Evolutionary conservation across 2,113 vertebrate genomes (phyloP).

Genomic region (Hylia prasina): DNA sequence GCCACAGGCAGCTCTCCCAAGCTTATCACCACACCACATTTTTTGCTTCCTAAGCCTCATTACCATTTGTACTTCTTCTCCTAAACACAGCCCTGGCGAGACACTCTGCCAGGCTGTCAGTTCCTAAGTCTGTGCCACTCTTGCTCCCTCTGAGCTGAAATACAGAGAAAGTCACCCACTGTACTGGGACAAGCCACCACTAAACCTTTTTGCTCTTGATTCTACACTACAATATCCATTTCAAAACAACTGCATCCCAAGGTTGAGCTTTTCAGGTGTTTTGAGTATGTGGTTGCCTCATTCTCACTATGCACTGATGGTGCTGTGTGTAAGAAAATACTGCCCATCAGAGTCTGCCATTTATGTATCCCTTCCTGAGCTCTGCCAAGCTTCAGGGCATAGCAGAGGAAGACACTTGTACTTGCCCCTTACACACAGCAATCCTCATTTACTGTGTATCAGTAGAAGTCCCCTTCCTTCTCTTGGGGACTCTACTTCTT

Average conservation of each 20-base stretch:
- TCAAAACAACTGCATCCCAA: background rate
- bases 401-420: background rate
- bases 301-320: background rate
- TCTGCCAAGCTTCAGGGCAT: background rate
- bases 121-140: background rate
- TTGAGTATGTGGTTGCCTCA: background rate
- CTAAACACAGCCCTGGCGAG: background rate
- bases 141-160: background rate
- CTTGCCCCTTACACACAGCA: background rate
- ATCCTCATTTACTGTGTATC: background rate
- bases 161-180: background rate
- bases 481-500: background rate
- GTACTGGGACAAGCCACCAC: background rate
- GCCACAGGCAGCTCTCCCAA: background rate
- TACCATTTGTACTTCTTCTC: background rate
- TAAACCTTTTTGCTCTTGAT: background rate
- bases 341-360: background rate
- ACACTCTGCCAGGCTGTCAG: background rate
- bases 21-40: background rate
- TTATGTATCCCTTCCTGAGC: background rate
- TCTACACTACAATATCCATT: background rate
- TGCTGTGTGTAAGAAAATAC: background rate
- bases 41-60: background rate
- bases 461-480: background rate
- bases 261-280: background rate